Evolutionary conservation across 2,113 vertebrate species (phyloP).

Genomic region (Antechinus flavipes): DNA sequence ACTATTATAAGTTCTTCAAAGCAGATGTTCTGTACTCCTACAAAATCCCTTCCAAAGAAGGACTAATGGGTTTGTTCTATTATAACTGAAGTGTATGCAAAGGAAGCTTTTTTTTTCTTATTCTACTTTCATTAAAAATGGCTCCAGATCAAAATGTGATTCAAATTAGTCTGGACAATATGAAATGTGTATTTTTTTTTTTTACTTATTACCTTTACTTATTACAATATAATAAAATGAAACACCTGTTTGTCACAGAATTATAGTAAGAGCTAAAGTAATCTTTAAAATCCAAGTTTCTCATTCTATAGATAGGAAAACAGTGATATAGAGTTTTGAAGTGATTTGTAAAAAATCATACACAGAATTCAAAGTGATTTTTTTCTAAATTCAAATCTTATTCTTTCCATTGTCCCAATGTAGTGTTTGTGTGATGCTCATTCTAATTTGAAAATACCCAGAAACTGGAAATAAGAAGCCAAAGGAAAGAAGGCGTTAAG

Average conservation of each 20-base stretch:
- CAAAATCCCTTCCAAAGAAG: neutral
- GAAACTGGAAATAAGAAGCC: neutral
- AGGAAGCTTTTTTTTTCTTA: neutral
- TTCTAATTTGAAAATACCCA: neutral
- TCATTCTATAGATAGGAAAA: neutral
- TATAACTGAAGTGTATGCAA: neutral
- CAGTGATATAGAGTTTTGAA: neutral
- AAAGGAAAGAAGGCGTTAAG: neutral
- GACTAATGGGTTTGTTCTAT: neutral
- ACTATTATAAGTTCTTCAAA: neutral
- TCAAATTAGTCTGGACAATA: neutral
- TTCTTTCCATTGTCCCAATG: neutral
- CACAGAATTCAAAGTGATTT: neutral
- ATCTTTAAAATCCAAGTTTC: neutral
- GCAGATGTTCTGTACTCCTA: neutral
- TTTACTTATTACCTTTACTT: neutral
- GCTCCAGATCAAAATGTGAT: neutral
- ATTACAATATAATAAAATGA: neutral
- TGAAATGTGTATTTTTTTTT: neutral
- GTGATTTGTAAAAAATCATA: neutral
- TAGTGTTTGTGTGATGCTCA: neutral
- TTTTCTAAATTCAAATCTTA: neutral
- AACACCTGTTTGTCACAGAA: neutral
- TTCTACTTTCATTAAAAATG: neutral
- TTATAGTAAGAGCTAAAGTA: neutral